A percentile compares a stretch with the other conserved stretches of the same genome.
phyloP scores from a whole-genome alignment of 2,797 vertebrate genomes.

The Orestias chungarensis region DNA sequence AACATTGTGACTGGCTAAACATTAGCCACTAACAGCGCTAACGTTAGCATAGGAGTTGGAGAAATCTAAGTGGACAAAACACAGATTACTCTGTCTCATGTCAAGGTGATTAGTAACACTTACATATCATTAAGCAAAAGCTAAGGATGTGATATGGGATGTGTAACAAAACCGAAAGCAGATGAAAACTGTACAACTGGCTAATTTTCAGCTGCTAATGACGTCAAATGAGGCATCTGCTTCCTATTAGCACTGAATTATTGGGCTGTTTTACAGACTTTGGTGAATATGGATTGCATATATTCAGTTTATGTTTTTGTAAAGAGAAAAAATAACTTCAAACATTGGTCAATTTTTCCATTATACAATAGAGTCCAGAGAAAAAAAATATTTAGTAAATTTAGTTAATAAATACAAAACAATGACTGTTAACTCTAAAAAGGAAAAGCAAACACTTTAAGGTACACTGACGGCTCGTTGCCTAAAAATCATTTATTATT shows the following conservation, averaged over 20 bases:
- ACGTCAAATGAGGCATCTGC: neutral
- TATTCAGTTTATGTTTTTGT: neutral
- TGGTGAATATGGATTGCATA: neutral
- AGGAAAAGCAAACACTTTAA: neutral
- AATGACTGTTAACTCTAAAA: too few species aligned
- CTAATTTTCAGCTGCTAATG: neutral
- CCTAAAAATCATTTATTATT: neutral
- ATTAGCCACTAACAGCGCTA: neutral
- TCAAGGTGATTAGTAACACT: slow-evolving; percentile 20
- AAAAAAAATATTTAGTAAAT: too few species aligned
- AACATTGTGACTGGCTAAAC: neutral
- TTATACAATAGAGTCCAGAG: too few species aligned
- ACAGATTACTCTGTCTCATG: slow-evolving; percentile 23
- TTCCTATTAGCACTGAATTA: neutral
- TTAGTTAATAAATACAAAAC: too few species aligned
- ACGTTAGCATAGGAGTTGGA: neutral
- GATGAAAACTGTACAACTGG: neutral
- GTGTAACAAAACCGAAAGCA: neutral
- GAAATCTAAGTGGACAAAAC: slow-evolving; percentile 37
- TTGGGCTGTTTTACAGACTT: neutral
- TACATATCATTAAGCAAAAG: slow-evolving; percentile 20
- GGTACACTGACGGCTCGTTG: neutral
- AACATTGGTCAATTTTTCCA: too few species aligned
- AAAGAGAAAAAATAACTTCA: too few species aligned
- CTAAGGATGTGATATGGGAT: neutral